Base-by-base conservation (phyloP, 2,797 vertebrate genomes). In the Caiman crocodilus region DNA sequence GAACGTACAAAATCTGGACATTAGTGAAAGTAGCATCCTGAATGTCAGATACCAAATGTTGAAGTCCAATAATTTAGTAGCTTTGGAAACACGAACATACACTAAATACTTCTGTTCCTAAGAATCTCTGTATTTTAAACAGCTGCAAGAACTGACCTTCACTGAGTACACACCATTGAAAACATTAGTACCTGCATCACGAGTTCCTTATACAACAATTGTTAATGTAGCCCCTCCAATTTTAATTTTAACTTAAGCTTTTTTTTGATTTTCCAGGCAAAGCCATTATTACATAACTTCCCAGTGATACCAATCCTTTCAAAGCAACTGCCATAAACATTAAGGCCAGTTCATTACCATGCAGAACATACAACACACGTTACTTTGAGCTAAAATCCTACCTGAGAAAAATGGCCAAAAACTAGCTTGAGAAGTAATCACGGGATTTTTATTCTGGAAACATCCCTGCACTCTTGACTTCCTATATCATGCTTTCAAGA, bases 371-470 rank as follows among this genome's bases (percentile, higher is more conserved):
- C 89, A 92, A 90, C 60, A 92, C n/a, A 30, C 84, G 64, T 90
- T 90, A 90, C 82, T 95, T 13, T 18, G 89, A 96, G 95, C 80
- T 90, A 90, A 97, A 97, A 92, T 55, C 75, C 76, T 4, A 32
- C 91, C 91, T 91, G n/a, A 87, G 79, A 94, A 95, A 94, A 25
- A 3, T 83, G 95, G n/a, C 67, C 95, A 87, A 96, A 97, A 97
- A 96, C 96, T 97, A 96, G 95, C 90, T 87, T 77, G 90, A 87
- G 92, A 90, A 96, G n/a, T n/a, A n/a, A 92, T 92, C 89, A 92
- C 79, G 87, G 69, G 20, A 84, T 93, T 84, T 78, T 58, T 77
- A 94, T 89, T 92, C 89, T 87, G 88, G 87, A 84, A 95, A 95
- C 64, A 78, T 63, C 94, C 91, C 93, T 65, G 69, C 35, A 86